Evolutionary conservation across 2,888 invertebrate genomes (phyloP).

Genomic region (Oscheius sp.): DNA sequence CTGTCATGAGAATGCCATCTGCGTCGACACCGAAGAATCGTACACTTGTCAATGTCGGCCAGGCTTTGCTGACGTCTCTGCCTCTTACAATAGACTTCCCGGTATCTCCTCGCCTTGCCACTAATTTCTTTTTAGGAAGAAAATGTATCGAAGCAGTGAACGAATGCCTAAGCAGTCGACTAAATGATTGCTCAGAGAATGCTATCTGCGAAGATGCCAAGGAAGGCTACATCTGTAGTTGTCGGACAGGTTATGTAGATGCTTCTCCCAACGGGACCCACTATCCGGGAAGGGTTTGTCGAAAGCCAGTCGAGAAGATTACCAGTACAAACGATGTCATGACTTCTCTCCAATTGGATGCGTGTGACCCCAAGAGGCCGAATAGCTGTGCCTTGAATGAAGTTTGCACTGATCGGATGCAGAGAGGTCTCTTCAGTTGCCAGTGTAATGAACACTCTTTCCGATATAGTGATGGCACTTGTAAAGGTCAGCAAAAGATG

Average conservation of each 20-base stretch:
- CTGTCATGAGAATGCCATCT: constrained; percentile 70
- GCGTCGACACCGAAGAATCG: constrained; percentile 71
- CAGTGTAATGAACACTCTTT: constrained; percentile 66
- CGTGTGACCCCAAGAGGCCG: constrained; percentile 49
- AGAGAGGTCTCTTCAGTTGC: constrained; percentile 62
- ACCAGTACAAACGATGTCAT: constrained; percentile 33
- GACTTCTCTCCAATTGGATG: constrained; percentile 58
- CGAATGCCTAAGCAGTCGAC: constrained; percentile 73
- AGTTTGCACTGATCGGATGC: constrained; percentile 58
- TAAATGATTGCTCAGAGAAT: constrained; percentile 88
- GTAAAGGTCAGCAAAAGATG: constrained; percentile 51
- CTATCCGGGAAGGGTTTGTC: constrained; percentile 70
- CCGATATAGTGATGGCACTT: constrained; percentile 69
- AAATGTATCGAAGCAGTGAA: constrained; percentile 72
- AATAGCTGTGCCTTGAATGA: constrained; percentile 63
- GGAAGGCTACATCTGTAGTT: constrained; percentile 87
- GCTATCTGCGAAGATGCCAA: constrained; percentile 89
- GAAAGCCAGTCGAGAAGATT: constrained; percentile 58
- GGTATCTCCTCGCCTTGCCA: constrained; percentile 37
- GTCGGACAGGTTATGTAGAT: constrained; percentile 85
- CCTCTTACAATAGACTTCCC: constrained; percentile 68
- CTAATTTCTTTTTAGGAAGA: constrained; percentile 46
- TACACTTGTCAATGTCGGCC: constrained; percentile 69
- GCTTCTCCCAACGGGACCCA: constrained; percentile 69
- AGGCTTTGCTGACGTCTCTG: constrained; percentile 73